A percentile compares a stretch with the other conserved stretches of the same genome.
Evolutionary conservation across 2,888 invertebrate genomes (phyloP).

Genomic region (Polyommatus iphigenia): DNA sequence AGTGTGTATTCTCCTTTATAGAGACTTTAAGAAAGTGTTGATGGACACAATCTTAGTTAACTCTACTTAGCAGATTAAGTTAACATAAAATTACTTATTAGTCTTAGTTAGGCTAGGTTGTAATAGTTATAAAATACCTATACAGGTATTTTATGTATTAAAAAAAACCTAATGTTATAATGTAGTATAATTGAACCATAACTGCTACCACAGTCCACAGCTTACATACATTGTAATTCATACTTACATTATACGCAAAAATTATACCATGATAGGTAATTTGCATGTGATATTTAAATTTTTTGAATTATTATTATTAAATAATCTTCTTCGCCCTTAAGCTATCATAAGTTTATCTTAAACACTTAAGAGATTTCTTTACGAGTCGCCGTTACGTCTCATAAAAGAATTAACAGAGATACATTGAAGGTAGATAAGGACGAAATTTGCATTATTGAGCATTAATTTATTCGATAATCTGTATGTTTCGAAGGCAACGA

Average conservation of each 20-base stretch:
- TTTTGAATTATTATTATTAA: slow-evolving; percentile 1
- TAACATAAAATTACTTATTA: no score
- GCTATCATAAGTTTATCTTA: slow-evolving; percentile 19
- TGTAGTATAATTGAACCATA: background rate
- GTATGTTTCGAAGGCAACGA: slow-evolving; percentile 50
- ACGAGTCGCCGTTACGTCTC: slow-evolving; percentile 4
- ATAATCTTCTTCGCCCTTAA: slow-evolving; percentile 11
- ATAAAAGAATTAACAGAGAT: slow-evolving; percentile 11
- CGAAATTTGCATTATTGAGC: slow-evolving; percentile 22
- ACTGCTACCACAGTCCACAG: background rate
- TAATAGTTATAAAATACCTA: no score
- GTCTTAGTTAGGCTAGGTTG: no score
- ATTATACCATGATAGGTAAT: background rate
- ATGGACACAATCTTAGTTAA: no score
- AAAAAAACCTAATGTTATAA: background rate
- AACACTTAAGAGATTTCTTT: slow-evolving; percentile 21
- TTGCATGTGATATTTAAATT: background rate
- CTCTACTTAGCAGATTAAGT: no score
- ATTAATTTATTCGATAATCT: slow-evolving; percentile 56
- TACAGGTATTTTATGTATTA: no score
- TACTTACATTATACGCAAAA: background rate
- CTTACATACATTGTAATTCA: background rate
- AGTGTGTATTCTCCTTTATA: no score
- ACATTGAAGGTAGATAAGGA: slow-evolving; percentile 21
- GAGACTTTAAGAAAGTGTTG: no score